Percentiles rank a stretch among this genome's conserved stretches.
Evolutionary conservation across 2,113 vertebrate species (phyloP).

Genomic region (Spermophilus dauricus): DNA sequence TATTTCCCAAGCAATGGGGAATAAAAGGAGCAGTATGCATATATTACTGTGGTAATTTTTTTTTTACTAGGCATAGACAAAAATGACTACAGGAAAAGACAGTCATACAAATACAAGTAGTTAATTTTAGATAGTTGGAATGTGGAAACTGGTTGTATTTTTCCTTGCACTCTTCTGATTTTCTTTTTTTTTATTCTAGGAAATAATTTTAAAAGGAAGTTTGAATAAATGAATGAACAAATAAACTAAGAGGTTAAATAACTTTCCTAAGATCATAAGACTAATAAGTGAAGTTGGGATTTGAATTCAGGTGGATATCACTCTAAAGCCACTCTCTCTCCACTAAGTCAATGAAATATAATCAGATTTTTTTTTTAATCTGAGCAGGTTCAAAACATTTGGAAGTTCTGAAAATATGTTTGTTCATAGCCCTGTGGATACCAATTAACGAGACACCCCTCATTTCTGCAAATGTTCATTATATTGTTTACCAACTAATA

Average conservation of each 20-base stretch:
- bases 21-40: not conserved
- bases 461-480: not conserved
- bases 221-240: not conserved
- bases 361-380: not conserved
- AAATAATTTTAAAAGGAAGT: not conserved
- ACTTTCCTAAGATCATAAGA: not conserved
- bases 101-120: not conserved
- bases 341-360: slow-evolving; percentile 8
- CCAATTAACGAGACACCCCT: not conserved
- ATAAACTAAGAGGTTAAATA: not conserved
- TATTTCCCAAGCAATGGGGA: not conserved
- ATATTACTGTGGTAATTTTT: not conserved
- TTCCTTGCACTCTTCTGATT: not conserved
- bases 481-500: not conserved
- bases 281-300: not conserved
- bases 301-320: not conserved
- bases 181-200: not conserved
- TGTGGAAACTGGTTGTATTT: not conserved
- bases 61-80: not conserved
- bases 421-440: not conserved
- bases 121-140: not conserved
- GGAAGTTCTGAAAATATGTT: not conserved
- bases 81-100: not conserved
- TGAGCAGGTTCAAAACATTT: not conserved
- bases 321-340: not conserved